Evolutionary conservation across 1,140 invertebrate genomes (phyloP).

Genomic region (Nasonia longicornis): DNA sequence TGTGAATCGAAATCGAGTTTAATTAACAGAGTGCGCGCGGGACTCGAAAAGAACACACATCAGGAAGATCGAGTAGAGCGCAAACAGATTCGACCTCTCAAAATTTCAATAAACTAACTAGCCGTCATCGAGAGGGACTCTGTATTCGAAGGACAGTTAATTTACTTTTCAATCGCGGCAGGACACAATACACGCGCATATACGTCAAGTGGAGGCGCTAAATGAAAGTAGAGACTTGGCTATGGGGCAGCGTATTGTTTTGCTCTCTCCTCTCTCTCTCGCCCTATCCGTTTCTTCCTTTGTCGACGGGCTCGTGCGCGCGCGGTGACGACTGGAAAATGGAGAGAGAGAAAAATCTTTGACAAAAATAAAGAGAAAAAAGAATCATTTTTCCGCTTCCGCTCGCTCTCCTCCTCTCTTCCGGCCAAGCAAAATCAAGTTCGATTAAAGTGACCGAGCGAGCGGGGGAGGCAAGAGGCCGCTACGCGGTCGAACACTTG

Average conservation of each 20-base stretch:
- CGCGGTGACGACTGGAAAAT: conserved; percentile 19
- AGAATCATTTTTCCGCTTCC: background rate
- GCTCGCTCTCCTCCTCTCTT: background rate
- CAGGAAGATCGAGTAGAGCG: background rate
- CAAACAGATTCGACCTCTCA: conserved; percentile 15
- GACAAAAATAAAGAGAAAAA: background rate
- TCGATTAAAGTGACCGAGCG: conserved; percentile 8
- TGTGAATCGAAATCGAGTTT: too few relatives aligned
- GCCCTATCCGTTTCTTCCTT: background rate
- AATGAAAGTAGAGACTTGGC: conserved; percentile 11
- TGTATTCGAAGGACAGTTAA: background rate
- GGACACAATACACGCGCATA: background rate
- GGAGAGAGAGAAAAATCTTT: background rate
- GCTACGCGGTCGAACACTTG: background rate
- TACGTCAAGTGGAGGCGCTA: conserved; percentile 7
- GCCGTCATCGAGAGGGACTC: background rate
- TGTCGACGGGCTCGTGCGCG: conserved; percentile 6
- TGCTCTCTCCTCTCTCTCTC: background rate
- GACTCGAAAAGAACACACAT: background rate
- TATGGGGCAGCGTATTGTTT: conserved; percentile 6
- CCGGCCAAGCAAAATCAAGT: conserved; percentile 12
- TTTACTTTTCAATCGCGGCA: conserved; percentile 9
- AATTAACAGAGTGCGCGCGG: background rate
- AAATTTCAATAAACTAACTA: conserved; percentile 27
- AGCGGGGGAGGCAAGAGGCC: background rate